Evolutionary conservation across 2,113 vertebrate species (phyloP).

Genomic region (Fukomys damarensis): DNA sequence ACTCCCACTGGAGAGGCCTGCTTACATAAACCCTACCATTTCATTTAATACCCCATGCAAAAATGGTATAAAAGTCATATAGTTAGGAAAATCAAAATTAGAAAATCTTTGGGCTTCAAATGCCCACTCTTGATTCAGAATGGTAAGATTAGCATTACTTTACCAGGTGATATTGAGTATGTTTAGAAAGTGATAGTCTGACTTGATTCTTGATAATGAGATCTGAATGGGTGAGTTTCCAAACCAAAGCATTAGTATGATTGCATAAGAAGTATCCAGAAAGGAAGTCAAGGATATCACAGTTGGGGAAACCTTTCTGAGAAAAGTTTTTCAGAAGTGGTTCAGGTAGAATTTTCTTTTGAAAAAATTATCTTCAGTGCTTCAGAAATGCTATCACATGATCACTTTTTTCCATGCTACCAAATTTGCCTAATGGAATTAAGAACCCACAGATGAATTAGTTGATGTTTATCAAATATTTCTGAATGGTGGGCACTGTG

Average conservation of each 20-base stretch:
- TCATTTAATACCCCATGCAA: neutral
- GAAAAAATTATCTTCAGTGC: neutral
- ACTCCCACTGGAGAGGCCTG: neutral
- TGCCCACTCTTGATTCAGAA: neutral
- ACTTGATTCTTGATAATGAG: slow-evolving; percentile 42
- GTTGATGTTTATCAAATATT: slow-evolving; percentile 14
- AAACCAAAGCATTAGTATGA: neutral
- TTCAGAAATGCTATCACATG: neutral
- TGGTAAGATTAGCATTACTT: slow-evolving; percentile 14
- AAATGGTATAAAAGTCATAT: neutral
- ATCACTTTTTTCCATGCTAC: neutral
- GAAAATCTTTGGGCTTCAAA: neutral
- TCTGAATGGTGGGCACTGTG: neutral
- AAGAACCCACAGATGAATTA: neutral
- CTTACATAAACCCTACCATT: neutral
- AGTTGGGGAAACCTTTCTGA: slow-evolving; percentile 12
- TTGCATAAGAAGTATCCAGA: slow-evolving; percentile 29
- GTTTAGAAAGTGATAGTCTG: slow-evolving; percentile 31
- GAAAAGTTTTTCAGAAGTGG: slow-evolving; percentile 27
- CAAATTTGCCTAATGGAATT: slow-evolving; percentile 52
- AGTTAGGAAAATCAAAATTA: slow-evolving; percentile 46
- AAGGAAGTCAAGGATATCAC: neutral
- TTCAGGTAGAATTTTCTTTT: slow-evolving; percentile 15
- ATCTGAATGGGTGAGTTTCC: neutral
- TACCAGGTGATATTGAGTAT: neutral